phyloP scores from a whole-genome alignment of 35 echinoderm and acorn worm genomes.

The Patiria miniata region DNA sequence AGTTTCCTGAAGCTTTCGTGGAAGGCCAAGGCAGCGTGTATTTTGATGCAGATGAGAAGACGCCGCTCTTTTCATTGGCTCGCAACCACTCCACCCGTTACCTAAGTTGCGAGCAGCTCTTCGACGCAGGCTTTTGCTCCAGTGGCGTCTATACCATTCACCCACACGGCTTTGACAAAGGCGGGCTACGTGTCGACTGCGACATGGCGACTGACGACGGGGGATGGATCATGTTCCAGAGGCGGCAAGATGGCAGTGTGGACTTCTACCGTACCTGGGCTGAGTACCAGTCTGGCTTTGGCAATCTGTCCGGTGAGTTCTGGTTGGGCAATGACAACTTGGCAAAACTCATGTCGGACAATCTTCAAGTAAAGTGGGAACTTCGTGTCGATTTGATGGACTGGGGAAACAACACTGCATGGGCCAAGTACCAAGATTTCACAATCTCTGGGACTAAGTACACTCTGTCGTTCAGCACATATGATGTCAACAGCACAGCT shows the following conservation, averaged over 20 bases:
- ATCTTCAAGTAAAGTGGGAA: neutral
- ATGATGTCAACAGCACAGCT: conserved; percentile 1
- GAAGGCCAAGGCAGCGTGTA: neutral
- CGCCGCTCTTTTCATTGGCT: neutral
- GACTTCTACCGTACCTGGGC: conserved; percentile 34
- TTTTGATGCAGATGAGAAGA: neutral
- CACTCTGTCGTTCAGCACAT: neutral
- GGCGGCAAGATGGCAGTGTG: conserved; percentile 12
- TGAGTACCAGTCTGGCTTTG: conserved; percentile 45
- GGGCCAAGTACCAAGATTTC: neutral
- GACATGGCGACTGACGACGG: conserved; percentile 4
- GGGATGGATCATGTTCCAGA: conserved; percentile 31
- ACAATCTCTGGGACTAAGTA: neutral
- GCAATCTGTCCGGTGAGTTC: conserved; percentile 20
- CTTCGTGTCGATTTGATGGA: neutral
- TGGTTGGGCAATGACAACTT: conserved; percentile 46
- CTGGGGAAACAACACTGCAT: neutral
- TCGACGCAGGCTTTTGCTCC: neutral
- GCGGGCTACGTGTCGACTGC: neutral
- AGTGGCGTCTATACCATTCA: neutral
- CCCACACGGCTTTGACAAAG: neutral
- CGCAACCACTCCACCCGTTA: neutral
- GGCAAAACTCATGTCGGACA: neutral
- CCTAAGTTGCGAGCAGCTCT: neutral
- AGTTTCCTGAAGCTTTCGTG: neutral